Evolutionary conservation across 2,888 invertebrate species (phyloP).

Genomic region (Metallyticus violacea): DNA sequence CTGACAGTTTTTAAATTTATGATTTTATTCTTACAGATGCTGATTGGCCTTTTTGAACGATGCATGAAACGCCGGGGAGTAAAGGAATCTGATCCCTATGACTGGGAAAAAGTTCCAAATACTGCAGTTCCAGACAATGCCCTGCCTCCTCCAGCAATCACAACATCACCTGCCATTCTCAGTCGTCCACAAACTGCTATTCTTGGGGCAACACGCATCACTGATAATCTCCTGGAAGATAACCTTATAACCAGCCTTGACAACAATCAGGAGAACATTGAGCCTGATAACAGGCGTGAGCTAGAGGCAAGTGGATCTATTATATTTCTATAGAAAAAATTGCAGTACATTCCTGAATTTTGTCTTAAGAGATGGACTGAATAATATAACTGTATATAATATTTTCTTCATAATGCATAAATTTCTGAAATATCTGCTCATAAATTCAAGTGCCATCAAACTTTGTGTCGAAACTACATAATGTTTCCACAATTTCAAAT

Average conservation of each 20-base stretch:
- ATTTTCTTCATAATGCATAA: too few relatives aligned
- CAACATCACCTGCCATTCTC: conserved; percentile 37
- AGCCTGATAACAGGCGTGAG: conserved; percentile 59
- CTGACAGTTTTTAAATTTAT: not conserved
- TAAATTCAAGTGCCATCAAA: too few relatives aligned
- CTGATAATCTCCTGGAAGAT: conserved; percentile 46
- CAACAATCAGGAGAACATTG: conserved; percentile 67
- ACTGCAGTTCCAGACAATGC: conserved; percentile 32
- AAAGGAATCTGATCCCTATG: conserved; percentile 86
- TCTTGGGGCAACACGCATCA: conserved; percentile 39
- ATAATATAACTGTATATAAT: too few relatives aligned
- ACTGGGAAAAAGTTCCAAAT: conserved; percentile 76
- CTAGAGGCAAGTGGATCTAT: conserved; percentile 46
- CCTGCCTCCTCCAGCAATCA: conserved; percentile 32
- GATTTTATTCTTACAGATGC: conserved; percentile 55
- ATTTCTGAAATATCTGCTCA: too few relatives aligned
- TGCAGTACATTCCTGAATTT: too few relatives aligned
- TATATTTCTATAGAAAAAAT: not conserved
- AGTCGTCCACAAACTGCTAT: conserved; percentile 42
- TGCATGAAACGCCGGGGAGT: conserved; percentile 93
- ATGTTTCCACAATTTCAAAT: too few relatives aligned
- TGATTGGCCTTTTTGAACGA: conserved; percentile 81
- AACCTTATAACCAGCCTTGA: conserved; percentile 46
- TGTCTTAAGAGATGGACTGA: too few relatives aligned
- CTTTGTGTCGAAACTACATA: too few relatives aligned